Conservation (phyloP, 2,797 vertebrate species). For the Pantherophis alleghaniensis region DNA sequence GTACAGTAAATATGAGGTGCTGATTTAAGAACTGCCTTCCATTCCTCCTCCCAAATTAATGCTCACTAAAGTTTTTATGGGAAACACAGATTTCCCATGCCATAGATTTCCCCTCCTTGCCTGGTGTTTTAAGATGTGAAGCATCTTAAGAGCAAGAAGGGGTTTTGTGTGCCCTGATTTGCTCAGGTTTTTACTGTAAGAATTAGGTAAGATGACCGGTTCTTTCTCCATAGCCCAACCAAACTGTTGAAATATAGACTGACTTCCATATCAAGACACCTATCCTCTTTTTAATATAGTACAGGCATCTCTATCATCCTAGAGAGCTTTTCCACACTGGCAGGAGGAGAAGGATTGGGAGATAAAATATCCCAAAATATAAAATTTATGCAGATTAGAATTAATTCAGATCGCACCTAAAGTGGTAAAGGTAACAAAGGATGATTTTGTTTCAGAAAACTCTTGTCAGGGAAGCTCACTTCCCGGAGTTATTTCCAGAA, state of each 20-base stretch:
- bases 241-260: neutral
- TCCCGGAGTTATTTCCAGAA: neutral
- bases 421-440: neutral
- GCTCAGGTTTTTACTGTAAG: conserved; percentile 26
- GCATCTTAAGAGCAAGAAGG: neutral
- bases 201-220: conserved; percentile 33
- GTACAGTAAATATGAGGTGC: neutral
- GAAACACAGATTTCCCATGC: neutral
- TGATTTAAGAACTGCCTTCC: neutral
- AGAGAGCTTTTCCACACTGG: neutral
- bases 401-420: neutral
- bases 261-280: neutral
- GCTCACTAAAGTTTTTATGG: neutral
- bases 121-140: neutral
- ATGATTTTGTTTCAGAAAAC: neutral
- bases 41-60: neutral
- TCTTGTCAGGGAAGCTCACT: neutral
- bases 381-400: neutral
- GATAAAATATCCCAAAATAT: neutral
- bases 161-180: neutral
- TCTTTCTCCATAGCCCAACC: neutral
- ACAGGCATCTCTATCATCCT: neutral
- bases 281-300: neutral
- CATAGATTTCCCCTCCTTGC: neutral
- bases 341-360: too few relatives aligned